Evolutionary conservation across 2,113 vertebrate species (phyloP).

Genomic region (Pterocles orientalis): DNA sequence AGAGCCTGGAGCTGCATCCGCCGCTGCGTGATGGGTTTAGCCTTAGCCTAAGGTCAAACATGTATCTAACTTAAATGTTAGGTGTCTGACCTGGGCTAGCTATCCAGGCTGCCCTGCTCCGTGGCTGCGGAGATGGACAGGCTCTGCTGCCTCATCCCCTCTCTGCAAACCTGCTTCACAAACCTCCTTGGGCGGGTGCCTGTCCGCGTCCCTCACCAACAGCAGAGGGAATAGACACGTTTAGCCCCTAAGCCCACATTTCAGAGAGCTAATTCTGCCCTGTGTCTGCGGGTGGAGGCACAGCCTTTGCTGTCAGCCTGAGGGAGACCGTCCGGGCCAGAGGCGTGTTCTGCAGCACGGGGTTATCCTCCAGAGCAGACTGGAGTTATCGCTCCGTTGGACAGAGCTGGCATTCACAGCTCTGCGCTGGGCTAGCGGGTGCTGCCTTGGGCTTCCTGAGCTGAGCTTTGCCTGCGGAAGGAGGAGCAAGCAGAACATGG

Average conservation of each 20-base stretch:
- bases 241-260: background rate
- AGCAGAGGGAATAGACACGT: background rate
- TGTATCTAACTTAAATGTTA: rapidly evolving
- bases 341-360: background rate
- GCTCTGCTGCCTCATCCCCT: background rate
- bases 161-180: background rate
- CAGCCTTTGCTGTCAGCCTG: background rate
- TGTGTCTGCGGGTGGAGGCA: background rate
- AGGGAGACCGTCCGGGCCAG: background rate
- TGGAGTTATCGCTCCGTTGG: background rate
- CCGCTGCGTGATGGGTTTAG: background rate
- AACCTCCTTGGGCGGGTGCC: background rate
- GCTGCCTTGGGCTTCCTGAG: background rate
- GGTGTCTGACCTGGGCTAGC: background rate
- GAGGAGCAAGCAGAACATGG: background rate
- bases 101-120: background rate
- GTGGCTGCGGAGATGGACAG: background rate
- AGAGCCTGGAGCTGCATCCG: background rate
- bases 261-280: background rate
- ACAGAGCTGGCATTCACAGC: background rate
- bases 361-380: background rate
- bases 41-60: background rate
- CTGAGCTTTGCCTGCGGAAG: background rate
- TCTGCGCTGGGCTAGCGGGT: background rate
- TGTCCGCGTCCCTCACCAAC: background rate